Evolutionary conservation across 2,888 invertebrate species (phyloP).

Genomic region (Petrolisthes cinctipes): DNA sequence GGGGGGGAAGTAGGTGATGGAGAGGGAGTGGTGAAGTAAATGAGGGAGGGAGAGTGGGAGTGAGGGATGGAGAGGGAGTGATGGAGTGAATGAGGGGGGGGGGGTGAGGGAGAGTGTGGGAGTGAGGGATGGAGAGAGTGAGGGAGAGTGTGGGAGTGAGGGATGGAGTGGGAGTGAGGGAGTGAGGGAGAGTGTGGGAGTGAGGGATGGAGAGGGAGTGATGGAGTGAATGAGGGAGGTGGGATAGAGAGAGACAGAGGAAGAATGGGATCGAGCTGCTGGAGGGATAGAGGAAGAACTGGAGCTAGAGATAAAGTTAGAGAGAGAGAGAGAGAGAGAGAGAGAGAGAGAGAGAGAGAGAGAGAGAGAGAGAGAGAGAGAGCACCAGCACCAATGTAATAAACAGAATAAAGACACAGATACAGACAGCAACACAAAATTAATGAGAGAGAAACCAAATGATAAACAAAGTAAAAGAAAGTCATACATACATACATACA

Average conservation of each 20-base stretch:
- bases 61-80: not conserved
- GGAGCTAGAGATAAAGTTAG: not conserved
- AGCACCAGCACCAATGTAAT: no score
- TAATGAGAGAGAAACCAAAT: not conserved
- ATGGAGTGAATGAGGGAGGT: no score
- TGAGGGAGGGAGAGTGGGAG: not conserved
- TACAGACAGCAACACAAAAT: not conserved
- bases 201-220: no score
- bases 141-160: not conserved
- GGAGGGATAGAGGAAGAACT: not conserved
- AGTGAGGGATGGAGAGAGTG: no score
- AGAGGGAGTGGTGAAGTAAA: not conserved
- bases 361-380: not conserved
- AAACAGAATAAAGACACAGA: not conserved
- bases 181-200: not conserved
- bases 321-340: not conserved
- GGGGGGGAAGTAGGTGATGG: conserved; percentile 7
- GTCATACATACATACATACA: not conserved
- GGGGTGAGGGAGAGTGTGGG: not conserved
- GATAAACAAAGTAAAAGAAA: not conserved
- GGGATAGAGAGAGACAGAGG: no score
- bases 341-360: not conserved
- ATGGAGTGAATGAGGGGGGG: not conserved
- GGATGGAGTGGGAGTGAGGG: not conserved
- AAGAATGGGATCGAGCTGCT: no score